These are phyloP conservation scores for Echeneis naucrates DNA, from an alignment of 2,797 vertebrate genomes.

Conservation along the genomic window DNA sequence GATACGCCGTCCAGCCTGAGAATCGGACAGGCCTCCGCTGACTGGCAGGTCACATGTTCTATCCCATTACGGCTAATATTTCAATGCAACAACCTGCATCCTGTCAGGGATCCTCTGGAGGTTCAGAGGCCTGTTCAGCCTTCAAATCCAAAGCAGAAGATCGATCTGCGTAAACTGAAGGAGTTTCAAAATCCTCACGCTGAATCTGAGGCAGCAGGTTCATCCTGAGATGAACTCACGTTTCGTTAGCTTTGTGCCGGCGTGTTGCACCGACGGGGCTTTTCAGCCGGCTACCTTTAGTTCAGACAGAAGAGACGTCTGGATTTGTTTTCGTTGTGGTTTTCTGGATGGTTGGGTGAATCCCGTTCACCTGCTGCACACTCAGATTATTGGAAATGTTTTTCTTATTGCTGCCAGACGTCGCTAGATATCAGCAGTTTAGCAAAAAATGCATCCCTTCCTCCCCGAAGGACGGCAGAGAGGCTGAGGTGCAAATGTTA, in stretches of 20 bases:
- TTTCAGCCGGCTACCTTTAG: no score
- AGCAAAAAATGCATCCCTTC: background rate
- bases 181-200: no score
- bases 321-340: background rate
- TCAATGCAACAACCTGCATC: background rate
- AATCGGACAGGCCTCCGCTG: background rate
- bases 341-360: background rate
- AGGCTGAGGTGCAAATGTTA: background rate
- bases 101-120: background rate
- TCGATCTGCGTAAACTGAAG: no score
- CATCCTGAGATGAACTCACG: background rate
- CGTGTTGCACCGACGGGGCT: no score
- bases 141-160: no score
- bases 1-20: background rate
- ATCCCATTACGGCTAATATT: background rate
- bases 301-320: no score
- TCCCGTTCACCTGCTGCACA: background rate
- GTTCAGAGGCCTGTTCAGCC: background rate
- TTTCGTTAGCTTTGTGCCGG: no score
- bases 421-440: background rate
- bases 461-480: background rate
- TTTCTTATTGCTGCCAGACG: background rate
- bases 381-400: background rate
- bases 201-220: background rate
- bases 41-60: background rate